These are phyloP conservation scores for Xanthia icteritia DNA, from an alignment of 2,888 invertebrate species.

Conservation along the genomic window DNA sequence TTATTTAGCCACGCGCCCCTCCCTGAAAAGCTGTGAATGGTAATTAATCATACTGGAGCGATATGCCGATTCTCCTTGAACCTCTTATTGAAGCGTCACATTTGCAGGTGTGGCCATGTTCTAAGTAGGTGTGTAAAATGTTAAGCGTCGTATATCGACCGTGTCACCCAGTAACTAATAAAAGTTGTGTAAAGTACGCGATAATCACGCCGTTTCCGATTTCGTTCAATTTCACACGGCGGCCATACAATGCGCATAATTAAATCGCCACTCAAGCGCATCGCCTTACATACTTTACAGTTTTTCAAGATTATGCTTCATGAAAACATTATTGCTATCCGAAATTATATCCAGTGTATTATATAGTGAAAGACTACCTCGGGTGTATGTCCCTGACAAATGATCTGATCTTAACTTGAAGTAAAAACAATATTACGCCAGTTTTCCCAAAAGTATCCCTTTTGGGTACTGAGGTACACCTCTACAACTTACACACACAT, in stretches of 20 bases:
- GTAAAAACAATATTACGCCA: not conserved
- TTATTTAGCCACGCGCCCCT: not conserved
- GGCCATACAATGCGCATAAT: conserved; percentile 55
- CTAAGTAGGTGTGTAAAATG: too few species aligned
- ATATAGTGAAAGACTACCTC: not conserved
- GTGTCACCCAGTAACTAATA: not conserved
- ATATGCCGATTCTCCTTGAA: not conserved
- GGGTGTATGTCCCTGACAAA: too few species aligned
- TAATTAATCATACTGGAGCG: not conserved
- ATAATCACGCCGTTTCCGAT: conserved; percentile 23
- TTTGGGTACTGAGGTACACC: too few species aligned
- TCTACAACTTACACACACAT: not conserved
- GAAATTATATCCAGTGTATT: too few species aligned
- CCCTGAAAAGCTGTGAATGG: not conserved
- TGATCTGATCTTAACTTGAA: too few species aligned
- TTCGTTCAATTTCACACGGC: conserved; percentile 54
- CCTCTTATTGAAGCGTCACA: not conserved
- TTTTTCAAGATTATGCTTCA: conserved; percentile 30
- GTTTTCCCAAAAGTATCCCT: too few species aligned
- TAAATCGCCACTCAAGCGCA: conserved; percentile 56
- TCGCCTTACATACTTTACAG: conserved; percentile 39
- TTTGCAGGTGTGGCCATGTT: not conserved
- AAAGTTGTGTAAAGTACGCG: conserved; percentile 1
- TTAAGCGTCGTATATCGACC: not conserved
- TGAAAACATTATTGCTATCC: not conserved